Conservation (phyloP, 1,140 invertebrate species). For the Nephotettix cincticeps region DNA sequence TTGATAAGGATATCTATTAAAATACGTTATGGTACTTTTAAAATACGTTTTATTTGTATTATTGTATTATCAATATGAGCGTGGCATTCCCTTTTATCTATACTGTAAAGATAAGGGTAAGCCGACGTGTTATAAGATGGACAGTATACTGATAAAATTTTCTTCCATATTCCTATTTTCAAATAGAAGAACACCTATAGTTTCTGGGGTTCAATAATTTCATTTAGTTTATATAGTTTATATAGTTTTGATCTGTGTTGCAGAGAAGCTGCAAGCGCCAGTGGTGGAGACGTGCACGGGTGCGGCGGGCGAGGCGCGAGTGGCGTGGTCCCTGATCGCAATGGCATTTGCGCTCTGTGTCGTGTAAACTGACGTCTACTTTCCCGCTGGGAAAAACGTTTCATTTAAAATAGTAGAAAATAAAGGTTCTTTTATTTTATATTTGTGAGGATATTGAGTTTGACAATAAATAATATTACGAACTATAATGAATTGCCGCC, state of each 20-base stretch:
- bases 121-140: too few species aligned
- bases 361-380: background rate
- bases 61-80: too few species aligned
- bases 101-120: too few species aligned
- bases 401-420: background rate
- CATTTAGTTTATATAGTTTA: too few species aligned
- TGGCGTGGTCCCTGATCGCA: background rate
- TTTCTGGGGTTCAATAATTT: too few species aligned
- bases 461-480: constrained; percentile 14
- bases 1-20: too few species aligned
- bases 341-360: background rate
- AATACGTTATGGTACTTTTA: too few species aligned
- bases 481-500: constrained; percentile 7
- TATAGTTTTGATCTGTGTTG: background rate
- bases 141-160: too few species aligned
- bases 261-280: constrained; percentile 1
- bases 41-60: too few species aligned
- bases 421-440: background rate
- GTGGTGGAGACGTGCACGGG: background rate
- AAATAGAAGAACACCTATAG: too few species aligned
- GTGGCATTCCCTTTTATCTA: too few species aligned
- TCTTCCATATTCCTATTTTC: too few species aligned
- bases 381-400: background rate
- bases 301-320: background rate
- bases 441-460: constrained; percentile 14